Conservation (phyloP, 2,113 vertebrate genomes). For the Myotis brandtii region DNA sequence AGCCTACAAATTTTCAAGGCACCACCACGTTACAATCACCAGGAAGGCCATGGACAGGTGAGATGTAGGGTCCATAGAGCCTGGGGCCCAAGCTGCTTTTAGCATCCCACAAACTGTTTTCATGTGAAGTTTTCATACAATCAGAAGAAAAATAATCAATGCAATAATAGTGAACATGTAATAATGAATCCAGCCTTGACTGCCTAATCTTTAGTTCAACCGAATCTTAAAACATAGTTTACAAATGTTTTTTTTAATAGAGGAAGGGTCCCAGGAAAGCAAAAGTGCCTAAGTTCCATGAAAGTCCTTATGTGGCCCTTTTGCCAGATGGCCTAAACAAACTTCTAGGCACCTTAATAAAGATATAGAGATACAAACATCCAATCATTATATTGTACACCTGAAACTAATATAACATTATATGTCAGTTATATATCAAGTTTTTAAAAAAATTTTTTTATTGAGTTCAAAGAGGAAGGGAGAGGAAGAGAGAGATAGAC, state of each 20-base stretch:
- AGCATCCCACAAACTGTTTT: background rate
- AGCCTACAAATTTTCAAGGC: background rate
- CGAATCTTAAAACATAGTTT: background rate
- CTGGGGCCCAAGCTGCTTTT: background rate
- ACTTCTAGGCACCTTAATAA: background rate
- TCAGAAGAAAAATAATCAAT: background rate
- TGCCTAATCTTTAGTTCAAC: background rate
- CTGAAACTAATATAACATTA: background rate
- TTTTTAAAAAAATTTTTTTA: background rate
- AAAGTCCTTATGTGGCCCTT: background rate
- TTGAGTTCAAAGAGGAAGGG: too few species aligned
- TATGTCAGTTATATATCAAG: background rate
- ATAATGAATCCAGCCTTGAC: background rate
- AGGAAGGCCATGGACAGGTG: accelerated
- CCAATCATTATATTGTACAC: background rate
- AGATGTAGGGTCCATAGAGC: background rate
- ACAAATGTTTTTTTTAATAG: background rate
- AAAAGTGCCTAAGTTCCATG: background rate
- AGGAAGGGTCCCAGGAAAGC: background rate
- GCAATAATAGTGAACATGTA: background rate
- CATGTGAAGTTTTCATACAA: background rate
- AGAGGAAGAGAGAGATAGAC: too few species aligned
- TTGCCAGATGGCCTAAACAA: background rate
- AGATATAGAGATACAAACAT: background rate
- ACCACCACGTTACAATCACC: background rate